phyloP scores from a whole-genome alignment of 1,140 invertebrate species.

The Drosophila burlai region DNA sequence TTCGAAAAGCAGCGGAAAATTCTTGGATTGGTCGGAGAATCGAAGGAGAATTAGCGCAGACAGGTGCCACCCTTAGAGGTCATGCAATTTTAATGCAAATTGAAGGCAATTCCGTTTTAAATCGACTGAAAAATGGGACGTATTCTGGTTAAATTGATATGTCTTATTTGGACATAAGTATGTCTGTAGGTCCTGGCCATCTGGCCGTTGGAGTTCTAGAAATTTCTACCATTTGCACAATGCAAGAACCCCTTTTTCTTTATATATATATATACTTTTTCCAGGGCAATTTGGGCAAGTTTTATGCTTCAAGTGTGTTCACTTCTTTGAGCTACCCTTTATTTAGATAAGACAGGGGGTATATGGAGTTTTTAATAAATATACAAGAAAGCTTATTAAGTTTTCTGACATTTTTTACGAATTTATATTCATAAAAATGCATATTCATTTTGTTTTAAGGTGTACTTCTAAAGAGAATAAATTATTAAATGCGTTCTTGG shows the following conservation, averaged over 20 bases:
- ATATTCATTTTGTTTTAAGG: background rate
- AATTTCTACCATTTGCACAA: conserved; percentile 2
- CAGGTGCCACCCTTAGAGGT: background rate
- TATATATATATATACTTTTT: background rate
- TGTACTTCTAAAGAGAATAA: too few species aligned
- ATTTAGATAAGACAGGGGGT: background rate
- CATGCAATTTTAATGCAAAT: conserved; percentile 9
- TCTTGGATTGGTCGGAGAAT: background rate
- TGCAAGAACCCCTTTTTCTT: conserved; percentile 1
- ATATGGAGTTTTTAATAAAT: background rate
- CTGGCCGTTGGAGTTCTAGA: background rate
- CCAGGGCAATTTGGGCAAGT: conserved; percentile 19
- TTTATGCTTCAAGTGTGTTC: conserved; percentile 33
- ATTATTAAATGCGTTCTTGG: background rate
- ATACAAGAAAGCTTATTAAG: background rate
- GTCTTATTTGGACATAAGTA: conserved; percentile 8
- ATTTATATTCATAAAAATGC: background rate
- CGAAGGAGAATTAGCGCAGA: conserved; percentile 8
- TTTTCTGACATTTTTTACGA: background rate
- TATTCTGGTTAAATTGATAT: background rate
- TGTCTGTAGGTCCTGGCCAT: conserved; percentile 6
- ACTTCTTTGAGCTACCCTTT: conserved; percentile 20
- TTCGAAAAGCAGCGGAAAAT: conserved; percentile 1
- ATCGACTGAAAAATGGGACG: background rate
- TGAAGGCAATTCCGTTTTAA: conserved; percentile 5